Evolutionary conservation across 2,113 vertebrate genomes (phyloP).

Genomic region (Halcyon malimbica): DNA sequence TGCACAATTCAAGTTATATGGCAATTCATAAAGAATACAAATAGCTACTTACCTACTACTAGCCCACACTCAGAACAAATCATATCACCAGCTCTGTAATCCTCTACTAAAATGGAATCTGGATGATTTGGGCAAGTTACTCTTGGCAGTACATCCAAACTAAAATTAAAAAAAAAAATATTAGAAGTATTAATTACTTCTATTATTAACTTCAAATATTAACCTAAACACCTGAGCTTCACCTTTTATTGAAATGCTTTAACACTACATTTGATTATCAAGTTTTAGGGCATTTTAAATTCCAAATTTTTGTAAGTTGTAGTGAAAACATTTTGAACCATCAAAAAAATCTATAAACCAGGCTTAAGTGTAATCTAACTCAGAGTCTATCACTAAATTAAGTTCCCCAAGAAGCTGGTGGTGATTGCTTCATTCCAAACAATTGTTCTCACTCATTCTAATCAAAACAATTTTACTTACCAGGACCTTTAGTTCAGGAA

Average conservation of each 20-base stretch:
- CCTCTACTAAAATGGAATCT: slow-evolving; percentile 94
- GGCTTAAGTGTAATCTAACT: background rate
- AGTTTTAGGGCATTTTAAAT: background rate
- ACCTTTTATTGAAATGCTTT: background rate
- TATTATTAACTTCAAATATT: background rate
- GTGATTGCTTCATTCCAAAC: background rate
- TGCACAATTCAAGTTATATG: background rate
- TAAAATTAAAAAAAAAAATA: slow-evolving; percentile 42
- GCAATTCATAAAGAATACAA: background rate
- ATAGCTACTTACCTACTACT: slow-evolving; percentile 88
- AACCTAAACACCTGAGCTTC: background rate
- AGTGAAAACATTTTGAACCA: background rate
- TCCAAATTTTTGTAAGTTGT: background rate
- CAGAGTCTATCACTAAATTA: background rate
- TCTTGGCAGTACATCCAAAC: slow-evolving; percentile 90
- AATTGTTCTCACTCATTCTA: background rate
- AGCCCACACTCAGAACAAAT: slow-evolving; percentile 98
- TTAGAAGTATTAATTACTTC: background rate
- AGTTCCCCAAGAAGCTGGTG: background rate
- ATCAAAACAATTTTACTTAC: background rate
- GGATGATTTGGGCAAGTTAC: slow-evolving; percentile 97
- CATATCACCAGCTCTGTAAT: slow-evolving; percentile 99
- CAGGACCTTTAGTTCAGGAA: background rate
- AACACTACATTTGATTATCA: background rate
- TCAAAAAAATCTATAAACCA: background rate